phyloP scores from a whole-genome alignment of 1,140 invertebrate species.

The Drosophila guanche region DNA sequence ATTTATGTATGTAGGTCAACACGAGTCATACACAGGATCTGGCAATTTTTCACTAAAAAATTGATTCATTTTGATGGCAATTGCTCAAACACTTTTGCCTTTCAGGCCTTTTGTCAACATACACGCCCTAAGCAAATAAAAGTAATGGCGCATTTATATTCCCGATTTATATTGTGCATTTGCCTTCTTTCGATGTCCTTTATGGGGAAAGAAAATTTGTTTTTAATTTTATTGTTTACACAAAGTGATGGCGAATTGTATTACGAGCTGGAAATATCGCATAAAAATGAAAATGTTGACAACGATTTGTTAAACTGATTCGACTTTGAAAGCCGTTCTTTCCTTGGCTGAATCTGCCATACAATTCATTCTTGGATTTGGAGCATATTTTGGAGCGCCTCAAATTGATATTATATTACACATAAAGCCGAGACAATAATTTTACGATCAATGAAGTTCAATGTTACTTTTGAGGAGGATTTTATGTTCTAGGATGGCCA shows the following conservation, averaged over 20 bases:
- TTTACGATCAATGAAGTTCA: too few species aligned
- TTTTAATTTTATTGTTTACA: slow-evolving; percentile 67
- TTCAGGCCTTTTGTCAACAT: slow-evolving; percentile 38
- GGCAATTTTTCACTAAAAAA: slow-evolving; percentile 25
- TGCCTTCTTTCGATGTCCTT: slow-evolving; percentile 19
- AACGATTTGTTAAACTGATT: slow-evolving; percentile 56
- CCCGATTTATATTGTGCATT: slow-evolving; percentile 17
- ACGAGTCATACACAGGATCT: slow-evolving; percentile 1
- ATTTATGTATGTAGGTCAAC: too few species aligned
- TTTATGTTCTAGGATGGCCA: neutral
- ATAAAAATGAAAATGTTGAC: slow-evolving; percentile 56
- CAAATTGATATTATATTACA: slow-evolving; percentile 36
- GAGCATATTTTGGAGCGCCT: slow-evolving; percentile 15
- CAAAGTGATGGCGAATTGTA: slow-evolving; percentile 33
- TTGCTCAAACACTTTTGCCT: slow-evolving; percentile 6
- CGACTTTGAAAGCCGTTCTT: slow-evolving; percentile 51
- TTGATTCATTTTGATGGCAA: slow-evolving; percentile 14
- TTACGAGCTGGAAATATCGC: slow-evolving; percentile 47
- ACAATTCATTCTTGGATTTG: slow-evolving; percentile 55
- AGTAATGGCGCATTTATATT: slow-evolving; percentile 47
- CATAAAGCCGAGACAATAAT: slow-evolving; percentile 12
- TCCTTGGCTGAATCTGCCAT: slow-evolving; percentile 34
- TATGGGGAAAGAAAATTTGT: slow-evolving; percentile 41
- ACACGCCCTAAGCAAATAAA: slow-evolving; percentile 42
- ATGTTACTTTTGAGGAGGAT: too few species aligned